A percentile compares a stretch with the other conserved stretches of the same genome.
phyloP scores from a whole-genome alignment of 2,113 vertebrate species.

The Gallinago undulata region DNA sequence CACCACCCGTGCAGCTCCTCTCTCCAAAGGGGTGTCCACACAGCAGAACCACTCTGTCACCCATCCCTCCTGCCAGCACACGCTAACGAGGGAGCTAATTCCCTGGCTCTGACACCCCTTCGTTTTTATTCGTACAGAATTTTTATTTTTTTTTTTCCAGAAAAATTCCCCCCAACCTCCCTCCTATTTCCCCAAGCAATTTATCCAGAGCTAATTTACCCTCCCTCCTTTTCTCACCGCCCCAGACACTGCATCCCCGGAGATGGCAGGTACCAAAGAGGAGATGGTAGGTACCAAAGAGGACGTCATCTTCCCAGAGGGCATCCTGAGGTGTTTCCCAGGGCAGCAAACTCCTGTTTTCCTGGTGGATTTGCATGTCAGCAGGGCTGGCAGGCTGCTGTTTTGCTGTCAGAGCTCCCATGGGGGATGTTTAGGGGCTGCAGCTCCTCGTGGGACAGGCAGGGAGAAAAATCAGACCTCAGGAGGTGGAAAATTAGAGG shows the following conservation, averaged over 20 bases:
- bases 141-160: too few species aligned
- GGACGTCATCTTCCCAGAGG: fast-evolving
- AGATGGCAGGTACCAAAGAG: neutral
- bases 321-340: neutral
- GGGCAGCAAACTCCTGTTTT: neutral
- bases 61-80: neutral
- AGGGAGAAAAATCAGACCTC: neutral
- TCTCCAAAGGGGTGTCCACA: fast-evolving
- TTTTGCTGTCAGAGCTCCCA: neutral
- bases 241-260: neutral
- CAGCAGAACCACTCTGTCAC: neutral
- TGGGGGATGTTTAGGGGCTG: neutral
- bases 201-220: neutral
- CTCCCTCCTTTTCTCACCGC: neutral
- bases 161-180: too few species aligned
- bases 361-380: neutral
- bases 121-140: neutral
- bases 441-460: neutral
- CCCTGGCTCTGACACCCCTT: neutral
- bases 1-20: neutral
- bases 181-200: neutral
- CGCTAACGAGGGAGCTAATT: neutral
- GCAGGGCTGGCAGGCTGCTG: neutral
- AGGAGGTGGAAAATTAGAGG: neutral
- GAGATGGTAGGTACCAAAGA: neutral